Conservation (phyloP, 2,797 vertebrate genomes). For the Pantherophis alleghaniensis region DNA sequence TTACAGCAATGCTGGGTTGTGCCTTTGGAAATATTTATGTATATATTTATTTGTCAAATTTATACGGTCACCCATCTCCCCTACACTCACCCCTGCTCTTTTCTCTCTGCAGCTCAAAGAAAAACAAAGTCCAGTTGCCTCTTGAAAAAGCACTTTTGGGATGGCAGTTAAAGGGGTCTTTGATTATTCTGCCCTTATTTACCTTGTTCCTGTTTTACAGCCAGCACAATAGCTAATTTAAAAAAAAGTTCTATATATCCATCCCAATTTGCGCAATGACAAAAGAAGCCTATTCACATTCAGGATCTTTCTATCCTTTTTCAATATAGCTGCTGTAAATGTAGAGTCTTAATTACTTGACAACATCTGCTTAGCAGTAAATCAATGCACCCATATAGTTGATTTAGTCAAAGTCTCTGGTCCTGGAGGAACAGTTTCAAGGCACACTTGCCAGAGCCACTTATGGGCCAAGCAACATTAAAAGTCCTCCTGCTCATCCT, state of each 20-base stretch:
- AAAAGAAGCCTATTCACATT: background rate
- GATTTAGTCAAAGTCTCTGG: background rate
- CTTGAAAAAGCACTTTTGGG: background rate
- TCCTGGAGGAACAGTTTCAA: background rate
- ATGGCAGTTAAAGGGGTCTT: background rate
- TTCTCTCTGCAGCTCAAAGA: background rate
- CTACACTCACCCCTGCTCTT: background rate
- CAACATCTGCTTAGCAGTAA: conserved; percentile 24
- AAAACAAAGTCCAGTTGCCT: background rate
- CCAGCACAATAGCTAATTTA: background rate
- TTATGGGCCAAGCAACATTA: background rate
- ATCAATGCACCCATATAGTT: conserved; percentile 31
- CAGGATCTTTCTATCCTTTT: background rate
- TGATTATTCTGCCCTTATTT: background rate
- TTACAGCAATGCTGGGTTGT: background rate
- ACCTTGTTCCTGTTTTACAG: background rate
- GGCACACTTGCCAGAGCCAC: background rate
- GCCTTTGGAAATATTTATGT: background rate
- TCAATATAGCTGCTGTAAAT: conserved; percentile 1
- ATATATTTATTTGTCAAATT: background rate
- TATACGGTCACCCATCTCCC: background rate
- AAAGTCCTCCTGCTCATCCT: background rate
- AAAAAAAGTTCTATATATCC: background rate
- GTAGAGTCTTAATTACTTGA: conserved; percentile 25
- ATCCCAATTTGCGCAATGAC: background rate